phyloP scores from a whole-genome alignment of 2,888 invertebrate genomes.

The Dyspetes luteomarginatus region DNA sequence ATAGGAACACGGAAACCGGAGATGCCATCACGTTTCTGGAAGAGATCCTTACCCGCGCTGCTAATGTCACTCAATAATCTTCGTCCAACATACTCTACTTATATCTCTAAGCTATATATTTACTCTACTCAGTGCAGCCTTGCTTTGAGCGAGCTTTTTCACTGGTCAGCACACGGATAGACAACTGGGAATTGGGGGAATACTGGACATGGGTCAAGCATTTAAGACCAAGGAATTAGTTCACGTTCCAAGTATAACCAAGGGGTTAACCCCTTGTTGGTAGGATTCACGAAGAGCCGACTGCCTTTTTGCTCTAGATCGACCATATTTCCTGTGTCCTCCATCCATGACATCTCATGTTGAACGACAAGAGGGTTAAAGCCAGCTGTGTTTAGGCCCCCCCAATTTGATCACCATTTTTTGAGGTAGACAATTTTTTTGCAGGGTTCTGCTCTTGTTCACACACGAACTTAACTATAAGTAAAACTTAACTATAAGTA shows the following conservation, averaged over 20 bases:
- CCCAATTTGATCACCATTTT: too few species aligned
- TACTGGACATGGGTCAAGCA: constrained; percentile 55
- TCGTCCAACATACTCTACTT: constrained; percentile 14
- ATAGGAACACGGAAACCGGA: constrained; percentile 31
- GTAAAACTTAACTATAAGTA: too few species aligned
- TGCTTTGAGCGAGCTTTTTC: constrained; percentile 36
- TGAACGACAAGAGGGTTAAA: not conserved
- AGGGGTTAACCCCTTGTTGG: constrained; percentile 18
- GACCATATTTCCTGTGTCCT: not conserved
- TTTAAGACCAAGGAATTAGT: constrained; percentile 55
- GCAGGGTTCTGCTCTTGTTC: too few species aligned
- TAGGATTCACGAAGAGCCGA: constrained; percentile 2
- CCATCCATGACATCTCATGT: not conserved
- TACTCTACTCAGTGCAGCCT: not conserved
- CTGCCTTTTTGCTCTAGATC: not conserved
- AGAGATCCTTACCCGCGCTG: constrained; percentile 32
- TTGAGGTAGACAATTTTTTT: too few species aligned
- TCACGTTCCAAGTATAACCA: constrained; percentile 39
- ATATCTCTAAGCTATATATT: not conserved
- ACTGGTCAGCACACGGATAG: not conserved
- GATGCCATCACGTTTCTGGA: constrained; percentile 52
- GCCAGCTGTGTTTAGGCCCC: too few species aligned
- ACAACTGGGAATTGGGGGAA: constrained; percentile 14
- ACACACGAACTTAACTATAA: too few species aligned
- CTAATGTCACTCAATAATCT: constrained; percentile 62